A percentile compares a stretch with the other conserved stretches of the same genome.
Conservation (phyloP, 2,888 invertebrate genomes). For the Eretmocerus hayati region DNA sequence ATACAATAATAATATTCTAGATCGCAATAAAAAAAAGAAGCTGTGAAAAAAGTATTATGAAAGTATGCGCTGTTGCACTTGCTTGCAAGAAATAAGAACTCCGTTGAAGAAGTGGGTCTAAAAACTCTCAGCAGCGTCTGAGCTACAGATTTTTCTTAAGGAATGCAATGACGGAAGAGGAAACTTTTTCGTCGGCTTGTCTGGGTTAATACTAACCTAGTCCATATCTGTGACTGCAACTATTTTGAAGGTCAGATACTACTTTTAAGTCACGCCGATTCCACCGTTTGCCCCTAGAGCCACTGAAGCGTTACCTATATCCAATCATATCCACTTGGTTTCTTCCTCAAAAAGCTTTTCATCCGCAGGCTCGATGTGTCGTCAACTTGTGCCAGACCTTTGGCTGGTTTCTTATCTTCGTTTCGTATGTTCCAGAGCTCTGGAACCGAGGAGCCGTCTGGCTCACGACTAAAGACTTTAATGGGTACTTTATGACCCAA, state of each 20-base stretch:
- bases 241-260: too few species aligned
- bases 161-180: background rate
- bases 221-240: background rate
- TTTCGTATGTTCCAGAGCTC: background rate
- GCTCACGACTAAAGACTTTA: too few species aligned
- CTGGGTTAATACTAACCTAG: background rate
- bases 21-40: too few species aligned
- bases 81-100: too few species aligned
- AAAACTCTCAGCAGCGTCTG: too few species aligned
- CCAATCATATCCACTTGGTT: conserved; percentile 23
- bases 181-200: background rate
- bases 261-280: too few species aligned
- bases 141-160: too few species aligned
- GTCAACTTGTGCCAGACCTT: background rate
- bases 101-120: too few species aligned
- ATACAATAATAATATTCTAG: too few species aligned
- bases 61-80: too few species aligned
- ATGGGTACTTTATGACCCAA: too few species aligned
- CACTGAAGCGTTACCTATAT: conserved; percentile 3
- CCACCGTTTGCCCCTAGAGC: conserved; percentile 10
- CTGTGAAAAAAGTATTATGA: too few species aligned
- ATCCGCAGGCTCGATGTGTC: background rate
- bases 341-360: background rate
- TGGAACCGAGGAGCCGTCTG: background rate
- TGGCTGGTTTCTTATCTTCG: background rate